These are phyloP conservation scores for Tuta absoluta DNA, from an alignment of 2,888 invertebrate species.

Conservation along the genomic window DNA sequence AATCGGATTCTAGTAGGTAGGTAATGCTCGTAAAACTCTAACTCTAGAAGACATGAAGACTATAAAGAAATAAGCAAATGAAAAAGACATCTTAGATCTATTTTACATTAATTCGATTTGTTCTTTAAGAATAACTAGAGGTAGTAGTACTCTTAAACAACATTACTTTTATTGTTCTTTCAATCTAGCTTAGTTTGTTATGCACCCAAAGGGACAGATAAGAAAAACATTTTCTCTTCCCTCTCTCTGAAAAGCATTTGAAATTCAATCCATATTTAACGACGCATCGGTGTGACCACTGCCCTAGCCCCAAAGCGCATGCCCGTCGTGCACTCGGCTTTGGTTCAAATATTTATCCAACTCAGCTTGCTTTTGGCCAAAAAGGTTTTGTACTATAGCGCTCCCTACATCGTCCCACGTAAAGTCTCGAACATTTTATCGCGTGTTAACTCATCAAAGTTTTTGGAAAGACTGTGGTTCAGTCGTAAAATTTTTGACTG, in stretches of 20 bases:
- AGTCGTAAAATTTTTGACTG: too few relatives aligned
- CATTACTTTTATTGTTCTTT: background rate
- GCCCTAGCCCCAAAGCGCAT: constrained; percentile 50
- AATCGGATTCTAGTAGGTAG: too few relatives aligned
- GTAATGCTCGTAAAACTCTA: too few relatives aligned
- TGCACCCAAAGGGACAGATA: constrained; percentile 13
- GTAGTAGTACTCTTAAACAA: background rate
- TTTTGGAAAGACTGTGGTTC: too few relatives aligned
- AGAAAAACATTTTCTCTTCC: constrained; percentile 11
- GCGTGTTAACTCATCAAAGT: background rate
- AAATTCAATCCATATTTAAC: constrained; percentile 23
- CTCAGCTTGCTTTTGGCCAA: constrained; percentile 38
- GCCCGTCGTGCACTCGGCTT: constrained; percentile 58
- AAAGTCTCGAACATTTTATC: background rate
- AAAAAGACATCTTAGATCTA: too few relatives aligned
- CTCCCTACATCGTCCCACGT: too few relatives aligned
- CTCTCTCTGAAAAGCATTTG: constrained; percentile 3
- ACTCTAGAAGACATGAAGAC: too few relatives aligned
- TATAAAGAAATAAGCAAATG: too few relatives aligned
- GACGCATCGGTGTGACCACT: constrained; percentile 48
- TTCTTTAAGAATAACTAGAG: background rate
- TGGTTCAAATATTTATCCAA: constrained; percentile 73
- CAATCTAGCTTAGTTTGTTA: background rate
- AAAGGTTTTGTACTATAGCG: constrained; percentile 27
- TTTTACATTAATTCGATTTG: too few relatives aligned